Evolutionary conservation across 37 sponge, comb jelly and placozoan species (phyloP), one percentile per base, ranked within the genome.

Genomic region (Spongia lamella): DNA sequence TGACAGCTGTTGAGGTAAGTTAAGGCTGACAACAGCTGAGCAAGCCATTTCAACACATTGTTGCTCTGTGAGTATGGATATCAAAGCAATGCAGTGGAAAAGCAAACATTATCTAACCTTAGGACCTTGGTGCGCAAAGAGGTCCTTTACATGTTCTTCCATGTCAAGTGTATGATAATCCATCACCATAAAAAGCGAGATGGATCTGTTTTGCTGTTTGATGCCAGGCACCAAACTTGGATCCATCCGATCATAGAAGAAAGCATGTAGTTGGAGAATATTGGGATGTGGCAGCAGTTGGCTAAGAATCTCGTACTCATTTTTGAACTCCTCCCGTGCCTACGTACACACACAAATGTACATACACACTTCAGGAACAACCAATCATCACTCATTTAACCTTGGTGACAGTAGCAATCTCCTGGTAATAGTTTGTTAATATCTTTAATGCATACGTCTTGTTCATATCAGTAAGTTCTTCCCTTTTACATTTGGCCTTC

Each of bases 231-330:
- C 73, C 20, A 68, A 54, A 13, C 37, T 63, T 32, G 86, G 83
- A 38, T 86, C 69, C 63, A 76, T 61, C 25, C 85, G 64, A 33
- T 91, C 96, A 61, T 72, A 91, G 85, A 95, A 90, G 78, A 95
- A 88, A 26, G 96, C 96, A 68, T 75, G 81, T 63, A 88, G 88
- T 56, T 85, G 84, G 36, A 95, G 60, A 54, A 95, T 88, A 83
- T 95, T 95, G 7, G 72, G 65, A 50, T 95, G 96, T 0, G 83
- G 81, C 4, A 85, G 89, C 6, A 95, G 57, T 30, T 78, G 68
- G 58, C 83, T 84, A 15, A 95, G 87, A 25, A 91, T 63, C 53
- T 88, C 83, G 69, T 88, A 95, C 86, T 95, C 96, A 51, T 78
- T 88, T 61, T 79, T 75, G 43, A 80, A 76, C 68, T 84, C 50